These are phyloP conservation scores for Venustaconcha ellipsiformis DNA, from an alignment of 1,140 invertebrate species.

Conservation along the genomic window DNA sequence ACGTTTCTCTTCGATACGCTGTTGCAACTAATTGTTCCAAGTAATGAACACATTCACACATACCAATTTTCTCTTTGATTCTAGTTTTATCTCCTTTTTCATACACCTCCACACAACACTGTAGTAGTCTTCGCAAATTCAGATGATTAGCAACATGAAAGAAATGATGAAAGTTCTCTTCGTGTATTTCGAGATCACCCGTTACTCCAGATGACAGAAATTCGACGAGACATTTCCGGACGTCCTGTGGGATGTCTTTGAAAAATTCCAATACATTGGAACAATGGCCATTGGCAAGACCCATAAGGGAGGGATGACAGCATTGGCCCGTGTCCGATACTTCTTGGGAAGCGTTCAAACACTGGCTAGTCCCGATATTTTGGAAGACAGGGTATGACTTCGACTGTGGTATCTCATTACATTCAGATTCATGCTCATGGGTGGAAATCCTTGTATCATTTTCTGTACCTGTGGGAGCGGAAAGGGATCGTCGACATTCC, in stretches of 20 bases:
- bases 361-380: no score
- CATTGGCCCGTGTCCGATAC: no score
- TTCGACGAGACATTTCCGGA: slow-evolving; percentile 8
- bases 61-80: slow-evolving; percentile 9
- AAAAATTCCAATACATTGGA: no score
- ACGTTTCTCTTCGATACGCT: slow-evolving; percentile 13
- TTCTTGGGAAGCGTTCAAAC: no score
- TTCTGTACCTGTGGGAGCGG: no score
- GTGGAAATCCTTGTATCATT: no score
- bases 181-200: slow-evolving; percentile 7
- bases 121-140: slow-evolving; percentile 10
- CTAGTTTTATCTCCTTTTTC: background rate
- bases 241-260: slow-evolving; percentile 1
- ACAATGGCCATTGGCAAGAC: no score
- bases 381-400: no score
- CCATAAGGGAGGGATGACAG: no score
- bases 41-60: slow-evolving; percentile 8
- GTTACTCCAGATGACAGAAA: slow-evolving; percentile 23
- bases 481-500: no score
- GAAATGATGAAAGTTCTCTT: slow-evolving; percentile 21
- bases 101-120: slow-evolving; percentile 20
- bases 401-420: no score
- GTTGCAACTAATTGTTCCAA: slow-evolving; percentile 4
- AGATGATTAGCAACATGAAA: slow-evolving; percentile 18
- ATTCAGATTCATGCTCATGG: no score